Evolutionary conservation across 2,888 invertebrate genomes (phyloP).

Genomic region (Xestia rhomboidea): DNA sequence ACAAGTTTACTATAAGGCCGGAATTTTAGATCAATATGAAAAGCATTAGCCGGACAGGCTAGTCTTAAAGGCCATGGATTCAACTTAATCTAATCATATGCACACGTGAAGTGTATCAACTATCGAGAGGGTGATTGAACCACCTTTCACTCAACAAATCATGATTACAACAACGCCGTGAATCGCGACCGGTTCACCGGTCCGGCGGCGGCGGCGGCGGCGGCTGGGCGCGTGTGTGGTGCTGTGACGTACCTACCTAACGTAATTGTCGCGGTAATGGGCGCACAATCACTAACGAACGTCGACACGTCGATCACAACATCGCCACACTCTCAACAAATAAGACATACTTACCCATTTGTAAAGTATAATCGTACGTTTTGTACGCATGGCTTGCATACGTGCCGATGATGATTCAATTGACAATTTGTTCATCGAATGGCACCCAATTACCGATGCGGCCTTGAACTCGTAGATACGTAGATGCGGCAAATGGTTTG

Average conservation of each 20-base stretch:
- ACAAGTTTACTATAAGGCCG: background rate
- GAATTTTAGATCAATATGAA: constrained; percentile 4
- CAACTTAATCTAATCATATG: constrained; percentile 38
- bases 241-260: constrained; percentile 66
- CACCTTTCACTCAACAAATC: constrained; percentile 62
- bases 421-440: constrained; percentile 26
- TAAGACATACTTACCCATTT: background rate
- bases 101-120: constrained; percentile 33
- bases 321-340: constrained; percentile 21
- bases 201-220: background rate
- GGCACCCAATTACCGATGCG: constrained; percentile 15
- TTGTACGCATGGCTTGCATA: constrained; percentile 22
- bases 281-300: constrained; percentile 20
- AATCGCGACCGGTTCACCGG: constrained; percentile 55
- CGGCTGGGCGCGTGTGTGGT: constrained; percentile 45
- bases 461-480: constrained; percentile 39
- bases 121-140: constrained; percentile 44
- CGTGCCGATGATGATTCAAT: constrained; percentile 35
- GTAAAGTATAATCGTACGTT: constrained; percentile 11
- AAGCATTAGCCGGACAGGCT: background rate
- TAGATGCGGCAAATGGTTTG: constrained; percentile 22
- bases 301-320: constrained; percentile 39
- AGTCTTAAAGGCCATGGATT: constrained; percentile 5
- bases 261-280: constrained; percentile 53
- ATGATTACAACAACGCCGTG: constrained; percentile 55